Base-by-base conservation (phyloP, 2,113 vertebrate genomes). In the Boulengeromyrus knoepffleri region DNA sequence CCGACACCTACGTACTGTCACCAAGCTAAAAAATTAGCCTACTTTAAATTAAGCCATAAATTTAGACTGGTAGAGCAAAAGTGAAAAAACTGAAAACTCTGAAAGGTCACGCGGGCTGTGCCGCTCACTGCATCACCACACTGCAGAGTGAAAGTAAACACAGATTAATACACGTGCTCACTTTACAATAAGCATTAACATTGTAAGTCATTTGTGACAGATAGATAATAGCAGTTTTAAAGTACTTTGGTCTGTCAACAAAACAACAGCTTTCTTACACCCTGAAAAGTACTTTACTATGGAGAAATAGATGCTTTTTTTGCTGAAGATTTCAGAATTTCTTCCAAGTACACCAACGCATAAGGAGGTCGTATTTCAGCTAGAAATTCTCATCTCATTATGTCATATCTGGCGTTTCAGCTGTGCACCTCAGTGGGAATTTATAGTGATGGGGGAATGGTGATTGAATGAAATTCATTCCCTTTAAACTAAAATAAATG, bases 21-120 rank as follows among this genome's bases (percentile, higher is more conserved):
- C 5, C n/a, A 52, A 9, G 46, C 47, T 86, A 24, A n/a, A 52
- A 49, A 49, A 86, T 86, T 12, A 47, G 85, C 12, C 12, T 13
- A 86, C 85, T 27, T 86, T 52, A 86, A 86, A 86, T 86, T 86
- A 52, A 86, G 45, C 15, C 19, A 45, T 83, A 42, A 45, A 83
- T 83, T 70, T 70, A 70, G 62, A 70, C n/a, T 3, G n/a, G n/a
- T 62, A 31, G 10, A 31, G 58, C n/a, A 31, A 70, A 27, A 70
- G 62, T 12, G 27, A 13, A 15, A 1, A 31, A 70, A 13, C 62
- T 70, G n/a, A 66, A 27, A 70, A 13, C n/a, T 13, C 0, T 1
- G 10, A 31, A 31, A 66, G 58, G 58, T 10, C 58, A 62, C 1
- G 0, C 24, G 8, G n/a, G 24, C 17, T 56, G 24, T 15, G 56